phyloP scores from a whole-genome alignment of 1,140 invertebrate genomes.

The Amphibalanus amphitrite region DNA sequence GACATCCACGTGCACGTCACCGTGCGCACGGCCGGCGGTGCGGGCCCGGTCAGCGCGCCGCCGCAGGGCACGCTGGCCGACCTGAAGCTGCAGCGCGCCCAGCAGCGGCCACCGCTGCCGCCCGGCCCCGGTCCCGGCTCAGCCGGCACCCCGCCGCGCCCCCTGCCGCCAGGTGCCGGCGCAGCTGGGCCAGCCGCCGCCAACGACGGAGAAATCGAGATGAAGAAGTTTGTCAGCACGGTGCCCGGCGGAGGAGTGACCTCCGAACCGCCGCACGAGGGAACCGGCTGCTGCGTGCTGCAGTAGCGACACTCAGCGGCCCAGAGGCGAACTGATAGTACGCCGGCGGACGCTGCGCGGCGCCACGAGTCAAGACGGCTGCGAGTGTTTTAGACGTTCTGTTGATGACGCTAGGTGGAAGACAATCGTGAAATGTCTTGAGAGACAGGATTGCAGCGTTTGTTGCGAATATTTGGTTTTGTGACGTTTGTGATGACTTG shows the following conservation, averaged over 20 bases:
- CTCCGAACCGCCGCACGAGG: not conserved
- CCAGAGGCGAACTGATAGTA: not conserved
- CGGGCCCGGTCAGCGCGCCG: no score
- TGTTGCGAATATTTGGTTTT: no score
- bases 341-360: not conserved
- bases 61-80: conserved; percentile 52
- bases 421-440: no score
- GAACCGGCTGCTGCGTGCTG: not conserved
- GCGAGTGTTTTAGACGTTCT: not conserved
- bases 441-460: no score
- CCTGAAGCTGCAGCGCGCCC: conserved; percentile 70
- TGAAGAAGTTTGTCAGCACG: not conserved
- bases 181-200: no score
- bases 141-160: no score
- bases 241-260: not conserved
- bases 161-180: not conserved
- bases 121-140: no score
- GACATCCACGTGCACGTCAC: conserved; percentile 64
- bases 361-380: not conserved
- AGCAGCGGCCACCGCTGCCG: conserved; percentile 34
- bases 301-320: not conserved
- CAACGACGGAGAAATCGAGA: not conserved
- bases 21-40: conserved; percentile 27
- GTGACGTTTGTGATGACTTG: no score
- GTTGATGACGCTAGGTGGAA: no score